Base-by-base conservation (phyloP, 2,888 invertebrate genomes). In the Ophonus ardosiacus region DNA sequence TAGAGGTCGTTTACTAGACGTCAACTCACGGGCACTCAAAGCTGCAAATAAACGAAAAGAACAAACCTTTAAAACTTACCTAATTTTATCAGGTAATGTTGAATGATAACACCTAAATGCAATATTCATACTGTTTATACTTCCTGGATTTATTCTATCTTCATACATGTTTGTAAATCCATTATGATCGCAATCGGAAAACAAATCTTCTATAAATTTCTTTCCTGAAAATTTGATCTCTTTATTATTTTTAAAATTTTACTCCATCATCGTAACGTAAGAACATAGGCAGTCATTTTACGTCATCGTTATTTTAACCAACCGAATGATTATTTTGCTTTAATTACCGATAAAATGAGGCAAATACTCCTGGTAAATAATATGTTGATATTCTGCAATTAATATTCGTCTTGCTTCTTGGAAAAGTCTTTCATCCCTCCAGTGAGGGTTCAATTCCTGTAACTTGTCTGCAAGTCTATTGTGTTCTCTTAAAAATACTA, bases 371-470 rank as follows among this genome's bases (percentile, higher is more conserved):
- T 89, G 88, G 87, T 89, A 90, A 18, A 88, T 85, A 61, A 90
- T 89, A 83, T 90, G 89, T 84, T 90, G 91, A 80, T 89, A 88
- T 83, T 88, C 87, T 7, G 89, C 89, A 79, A 87, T 86, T 5
- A 89, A 85, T 78, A 89, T 88, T 76, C 88, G 86, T 56, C 88
- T 86, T 10, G 89, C 84, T 86, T 90, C 90, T 85, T 90, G 89
- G 86, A 87, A 90, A 4, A 90, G 81, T 43, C 81, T 86, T 84
- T 89, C 89, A 81, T 90, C 90, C 43, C 88, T 87, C 90, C 90
- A 90, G 57, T 89, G 88, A 0, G 90, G 90, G 87, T 92, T 92
- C 7, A 91, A 81, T 4, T 85, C 61, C 3, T 85, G 78, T 56
- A 90, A 86, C 17, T 88, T 87, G 1, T 79, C 79, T 8, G 89